phyloP scores from a whole-genome alignment of 2,797 vertebrate species.

The Sebastes ruberrimus region DNA sequence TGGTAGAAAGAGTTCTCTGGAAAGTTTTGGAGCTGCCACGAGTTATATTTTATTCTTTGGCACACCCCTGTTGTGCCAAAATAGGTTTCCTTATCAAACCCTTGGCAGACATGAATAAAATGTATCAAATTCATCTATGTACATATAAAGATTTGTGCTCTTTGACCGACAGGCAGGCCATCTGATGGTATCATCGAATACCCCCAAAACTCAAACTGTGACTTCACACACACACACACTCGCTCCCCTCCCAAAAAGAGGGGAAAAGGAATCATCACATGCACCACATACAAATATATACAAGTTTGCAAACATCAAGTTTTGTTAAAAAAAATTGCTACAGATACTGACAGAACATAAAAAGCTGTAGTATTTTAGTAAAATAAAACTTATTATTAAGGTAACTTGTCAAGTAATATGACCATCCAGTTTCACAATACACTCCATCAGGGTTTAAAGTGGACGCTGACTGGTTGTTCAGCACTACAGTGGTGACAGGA shows the following conservation, averaged over 20 bases:
- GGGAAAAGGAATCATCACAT: slow-evolving; percentile 56
- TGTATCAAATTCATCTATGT: slow-evolving; percentile 70
- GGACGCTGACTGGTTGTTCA: slow-evolving; percentile 24
- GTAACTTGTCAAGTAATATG: slow-evolving; percentile 78
- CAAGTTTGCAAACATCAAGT: slow-evolving; percentile 72
- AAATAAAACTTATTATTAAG: slow-evolving; percentile 54
- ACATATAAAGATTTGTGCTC: slow-evolving; percentile 82
- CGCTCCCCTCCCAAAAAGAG: slow-evolving; percentile 34
- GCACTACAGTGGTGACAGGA: background rate
- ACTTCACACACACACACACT: slow-evolving; percentile 36
- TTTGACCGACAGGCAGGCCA: slow-evolving; percentile 67
- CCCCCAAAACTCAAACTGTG: slow-evolving; percentile 41
- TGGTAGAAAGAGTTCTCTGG: slow-evolving; percentile 58
- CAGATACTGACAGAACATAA: slow-evolving; percentile 73
- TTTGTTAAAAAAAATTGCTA: slow-evolving; percentile 68
- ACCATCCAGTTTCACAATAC: slow-evolving; percentile 52
- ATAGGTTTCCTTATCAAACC: slow-evolving; percentile 53
- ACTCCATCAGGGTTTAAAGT: slow-evolving; percentile 20
- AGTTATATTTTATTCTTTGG: slow-evolving; percentile 46
- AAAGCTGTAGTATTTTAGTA: slow-evolving; percentile 60
- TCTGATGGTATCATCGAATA: slow-evolving; percentile 20
- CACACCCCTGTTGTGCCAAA: slow-evolving; percentile 60
- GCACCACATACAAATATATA: slow-evolving; percentile 78
- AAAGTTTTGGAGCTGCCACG: slow-evolving; percentile 64
- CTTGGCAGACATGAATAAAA: slow-evolving; percentile 71